Percentiles rank a stretch among this genome's conserved stretches.
phyloP scores from a whole-genome alignment of 2,797 vertebrate species.

The Microchirus variegatus region DNA sequence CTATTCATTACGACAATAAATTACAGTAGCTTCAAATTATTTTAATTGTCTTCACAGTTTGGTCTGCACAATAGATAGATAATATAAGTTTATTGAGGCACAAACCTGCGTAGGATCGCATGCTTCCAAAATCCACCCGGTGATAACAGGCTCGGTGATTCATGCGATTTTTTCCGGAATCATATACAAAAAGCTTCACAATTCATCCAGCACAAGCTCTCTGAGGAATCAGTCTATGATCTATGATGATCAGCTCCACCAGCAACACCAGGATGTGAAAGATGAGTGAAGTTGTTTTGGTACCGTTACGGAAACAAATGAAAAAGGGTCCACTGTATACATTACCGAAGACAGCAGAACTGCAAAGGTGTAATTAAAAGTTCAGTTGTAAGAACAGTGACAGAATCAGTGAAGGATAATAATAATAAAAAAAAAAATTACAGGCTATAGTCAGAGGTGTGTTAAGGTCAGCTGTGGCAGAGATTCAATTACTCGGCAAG shows the following conservation, averaged over 20 bases:
- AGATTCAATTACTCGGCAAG: conserved; percentile 59
- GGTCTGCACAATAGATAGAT: conserved; percentile 20
- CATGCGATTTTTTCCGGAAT: conserved; percentile 46
- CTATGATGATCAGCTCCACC: conserved; percentile 44
- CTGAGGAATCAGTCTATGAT: conserved; percentile 46
- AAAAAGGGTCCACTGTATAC: too few species aligned
- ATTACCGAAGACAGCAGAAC: not conserved
- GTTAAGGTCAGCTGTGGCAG: conserved; percentile 60
- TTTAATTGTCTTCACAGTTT: conserved; percentile 9
- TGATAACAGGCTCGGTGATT: conserved; percentile 49
- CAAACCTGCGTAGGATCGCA: conserved; percentile 29
- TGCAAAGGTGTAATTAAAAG: not conserved
- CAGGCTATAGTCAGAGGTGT: conserved; percentile 18
- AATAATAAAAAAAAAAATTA: conserved; percentile 16
- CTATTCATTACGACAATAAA: too few species aligned
- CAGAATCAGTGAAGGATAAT: conserved; percentile 4
- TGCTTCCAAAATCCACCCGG: conserved; percentile 34
- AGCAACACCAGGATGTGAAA: conserved; percentile 47
- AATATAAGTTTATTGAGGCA: conserved; percentile 43
- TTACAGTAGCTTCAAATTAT: too few species aligned
- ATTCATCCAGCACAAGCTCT: conserved; percentile 48
- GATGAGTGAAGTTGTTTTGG: conserved; percentile 29
- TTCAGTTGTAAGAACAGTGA: not conserved
- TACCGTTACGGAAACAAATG: conserved; percentile 12
- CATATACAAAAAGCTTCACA: conserved; percentile 33